These are phyloP conservation scores for Euura lappo DNA, from an alignment of 1,140 invertebrate species.

Conservation along the genomic window DNA sequence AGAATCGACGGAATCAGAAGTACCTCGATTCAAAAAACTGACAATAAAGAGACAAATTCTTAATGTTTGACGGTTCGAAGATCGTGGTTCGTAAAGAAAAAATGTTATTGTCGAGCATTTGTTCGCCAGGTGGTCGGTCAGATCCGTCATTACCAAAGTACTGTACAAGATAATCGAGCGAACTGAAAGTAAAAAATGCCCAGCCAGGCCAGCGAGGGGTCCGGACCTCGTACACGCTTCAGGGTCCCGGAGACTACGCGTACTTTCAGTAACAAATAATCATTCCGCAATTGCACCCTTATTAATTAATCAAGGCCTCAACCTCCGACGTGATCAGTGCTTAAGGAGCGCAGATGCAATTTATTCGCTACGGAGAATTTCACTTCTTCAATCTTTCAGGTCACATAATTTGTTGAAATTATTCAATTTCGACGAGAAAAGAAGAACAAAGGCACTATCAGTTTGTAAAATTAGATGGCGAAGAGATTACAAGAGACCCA, in stretches of 20 bases:
- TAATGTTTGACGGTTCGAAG: too few relatives aligned
- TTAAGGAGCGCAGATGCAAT: too few relatives aligned
- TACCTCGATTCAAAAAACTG: too few relatives aligned
- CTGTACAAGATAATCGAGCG: constrained; percentile 22
- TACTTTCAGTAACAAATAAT: constrained; percentile 38
- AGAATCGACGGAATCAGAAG: too few relatives aligned
- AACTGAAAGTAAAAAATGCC: constrained; percentile 38
- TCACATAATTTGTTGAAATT: too few relatives aligned
- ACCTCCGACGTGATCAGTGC: constrained; percentile 15
- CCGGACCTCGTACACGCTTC: constrained; percentile 40
- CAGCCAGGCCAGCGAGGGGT: constrained; percentile 48
- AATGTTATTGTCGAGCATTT: not conserved
- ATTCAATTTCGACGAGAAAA: too few relatives aligned
- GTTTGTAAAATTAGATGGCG: not conserved
- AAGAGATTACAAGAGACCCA: not conserved
- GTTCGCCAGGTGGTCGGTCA: constrained; percentile 24
- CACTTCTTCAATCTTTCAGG: too few relatives aligned
- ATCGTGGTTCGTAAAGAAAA: not conserved
- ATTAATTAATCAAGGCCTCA: constrained; percentile 24
- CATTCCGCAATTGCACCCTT: constrained; percentile 21
- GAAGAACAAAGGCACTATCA: too few relatives aligned
- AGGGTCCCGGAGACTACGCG: constrained; percentile 39
- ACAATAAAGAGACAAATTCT: too few relatives aligned
- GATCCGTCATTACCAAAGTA: constrained; percentile 41
- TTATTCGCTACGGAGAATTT: too few relatives aligned